Evolutionary conservation across 2,888 invertebrate species (phyloP), one percentile per base, ranked within the genome.

Genomic region (Leistus spinibarbis): DNA sequence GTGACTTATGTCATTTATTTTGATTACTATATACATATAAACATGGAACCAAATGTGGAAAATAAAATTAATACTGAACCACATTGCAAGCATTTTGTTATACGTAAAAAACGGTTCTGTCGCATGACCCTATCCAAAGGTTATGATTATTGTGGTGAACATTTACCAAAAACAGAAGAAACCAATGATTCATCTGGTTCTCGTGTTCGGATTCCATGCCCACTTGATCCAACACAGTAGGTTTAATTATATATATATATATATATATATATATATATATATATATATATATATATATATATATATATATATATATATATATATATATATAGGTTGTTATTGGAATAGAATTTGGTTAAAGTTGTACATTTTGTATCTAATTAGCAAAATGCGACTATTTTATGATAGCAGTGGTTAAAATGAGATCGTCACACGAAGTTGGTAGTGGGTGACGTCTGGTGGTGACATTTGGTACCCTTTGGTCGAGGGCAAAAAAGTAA

Each of bases 51-150:
- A 57, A 57, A 57, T 19, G 20, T 19, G 17, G 20, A 13, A 5
- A 66, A 27, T 53, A 40, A 40, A 53, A 17, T 19, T 53, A 54
- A 66, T 40, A 53, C 40, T 53, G 53, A 9, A n/a, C 1, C 54
- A 54, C 89, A 87, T 78, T 92, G 92, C 80, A 88, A 89, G 75
- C 89, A 88, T 84, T 93, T 90, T 82, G 91, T 94, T 0, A 81
- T 87, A 53, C 87, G 92, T 23, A 94, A 94, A 80, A 92, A 92
- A 81, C 88, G 94, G 1, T 89, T 89, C 77, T 94, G 94, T 81
- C 91, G 92, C 79, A 93, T 94, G 93, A 89, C 91, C 0, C 90
- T 92, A 3, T 90, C 89, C 77, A 87, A 89, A n/a, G 92, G 91
- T 0, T 88, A 89, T 19, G 85, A 88, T 76, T 94, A 89, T 82